These are phyloP conservation scores for Dicyrtomina minuta DNA, from an alignment of 2,888 invertebrate genomes.

Conservation along the genomic window DNA sequence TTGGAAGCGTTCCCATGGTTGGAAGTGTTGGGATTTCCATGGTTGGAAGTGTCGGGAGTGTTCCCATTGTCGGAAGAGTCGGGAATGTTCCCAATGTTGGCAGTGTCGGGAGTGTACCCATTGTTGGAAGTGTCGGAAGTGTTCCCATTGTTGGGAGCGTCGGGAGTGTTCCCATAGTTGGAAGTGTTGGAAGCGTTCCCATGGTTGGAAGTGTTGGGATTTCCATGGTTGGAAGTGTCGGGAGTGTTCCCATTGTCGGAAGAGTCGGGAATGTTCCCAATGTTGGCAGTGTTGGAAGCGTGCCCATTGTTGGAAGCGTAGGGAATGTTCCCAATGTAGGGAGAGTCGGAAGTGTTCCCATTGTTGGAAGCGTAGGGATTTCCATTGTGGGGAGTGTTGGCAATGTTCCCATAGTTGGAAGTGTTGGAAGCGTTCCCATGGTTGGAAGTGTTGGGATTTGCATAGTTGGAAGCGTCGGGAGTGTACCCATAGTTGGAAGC, in stretches of 20 bases:
- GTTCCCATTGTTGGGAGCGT: background rate
- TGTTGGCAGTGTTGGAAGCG: too few species aligned
- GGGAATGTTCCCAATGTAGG: too few species aligned
- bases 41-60: background rate
- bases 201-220: too few species aligned
- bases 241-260: constrained; percentile 1
- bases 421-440: constrained; percentile 5
- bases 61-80: constrained; percentile 1
- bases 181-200: background rate
- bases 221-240: too few species aligned
- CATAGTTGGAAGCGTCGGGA: constrained; percentile 20
- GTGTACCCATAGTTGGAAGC: constrained; percentile 2
- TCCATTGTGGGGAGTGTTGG: background rate
- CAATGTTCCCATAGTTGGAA: constrained; percentile 2
- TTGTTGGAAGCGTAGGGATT: constrained; percentile 3
- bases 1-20: too few species aligned
- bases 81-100: too few species aligned
- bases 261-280: too few species aligned
- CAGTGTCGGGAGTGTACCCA: background rate
- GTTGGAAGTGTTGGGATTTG: constrained; percentile 16
- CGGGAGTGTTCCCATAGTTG: too few species aligned
- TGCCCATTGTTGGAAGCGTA: constrained; percentile 4
- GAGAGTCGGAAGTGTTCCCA: constrained; percentile 3
- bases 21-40: background rate
- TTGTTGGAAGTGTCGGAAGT: background rate